Evolutionary conservation across 2,113 vertebrate genomes (phyloP), one percentile per base, ranked within the genome.

Genomic region (Empidonax alnorum): DNA sequence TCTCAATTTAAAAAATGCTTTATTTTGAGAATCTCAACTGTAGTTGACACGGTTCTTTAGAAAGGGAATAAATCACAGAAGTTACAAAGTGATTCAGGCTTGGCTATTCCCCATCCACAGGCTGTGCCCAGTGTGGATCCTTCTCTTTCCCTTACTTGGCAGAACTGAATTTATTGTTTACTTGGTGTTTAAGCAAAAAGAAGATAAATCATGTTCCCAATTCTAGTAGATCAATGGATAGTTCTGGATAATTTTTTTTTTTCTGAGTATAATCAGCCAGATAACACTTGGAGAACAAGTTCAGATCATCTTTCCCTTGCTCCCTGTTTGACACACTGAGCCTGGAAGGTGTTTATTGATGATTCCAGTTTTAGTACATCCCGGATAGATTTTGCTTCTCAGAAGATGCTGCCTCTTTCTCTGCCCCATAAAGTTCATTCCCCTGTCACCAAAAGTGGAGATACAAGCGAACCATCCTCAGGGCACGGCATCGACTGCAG

Each of bases 401-500:
- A 58, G 46, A 84, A 46, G 52, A 55, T 65, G 14, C 3, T 63
- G 7, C 49, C 69, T 69, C 21, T 65, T 39, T 73, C 16, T 93
- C 18, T 72, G 30, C 18, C 27, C 55, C 0, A 0, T 47, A 33
- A 86, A 82, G 63, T 79, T 59, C 0, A 78, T 68, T 78, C 14
- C 46, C 7, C 20, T 53, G 31, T 50, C 73, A 49, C 8, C 17
- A 7, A 2, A 31, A 49, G 14, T 6, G 80, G 17, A 69, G 6
- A 74, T 8, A 22, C 10, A 49, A 50, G 28, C 53, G 19, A 84
- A n/a, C 14, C 33, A 21, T 65, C 65, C 56, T 76, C 8, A 13
- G 42, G 35, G 5, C 17, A 35, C 63, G 25, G 46, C 27, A 33
- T 0, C 35, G 39, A 47, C 12, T 67, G 39, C 35, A 55, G 47